These are phyloP conservation scores for Leptobrachium ailaonicum DNA, from an alignment of 2,113 vertebrate genomes.

Conservation along the genomic window DNA sequence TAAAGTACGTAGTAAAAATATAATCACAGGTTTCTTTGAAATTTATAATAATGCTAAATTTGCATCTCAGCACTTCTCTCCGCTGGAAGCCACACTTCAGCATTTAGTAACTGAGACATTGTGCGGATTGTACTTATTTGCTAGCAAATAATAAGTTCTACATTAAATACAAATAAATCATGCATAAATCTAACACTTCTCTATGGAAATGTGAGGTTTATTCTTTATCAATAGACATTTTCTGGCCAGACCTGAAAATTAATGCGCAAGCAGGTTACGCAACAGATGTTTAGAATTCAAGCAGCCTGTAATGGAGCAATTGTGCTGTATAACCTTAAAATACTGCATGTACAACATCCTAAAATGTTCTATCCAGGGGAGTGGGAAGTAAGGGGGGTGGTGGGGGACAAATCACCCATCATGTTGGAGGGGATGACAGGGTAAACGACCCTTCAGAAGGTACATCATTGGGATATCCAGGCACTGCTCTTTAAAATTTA, in stretches of 20 bases:
- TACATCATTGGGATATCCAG: no score
- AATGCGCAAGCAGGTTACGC: not conserved
- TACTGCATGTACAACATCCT: no score
- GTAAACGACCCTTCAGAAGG: no score
- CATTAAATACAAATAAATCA: not conserved
- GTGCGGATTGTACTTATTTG: not conserved
- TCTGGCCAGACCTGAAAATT: constrained; percentile 1
- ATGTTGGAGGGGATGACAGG: no score
- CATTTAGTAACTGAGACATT: not conserved
- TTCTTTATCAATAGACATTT: constrained; percentile 4
- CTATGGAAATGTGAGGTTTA: not conserved
- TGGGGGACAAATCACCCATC: no score
- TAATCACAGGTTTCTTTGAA: constrained; percentile 1
- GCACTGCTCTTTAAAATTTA: no score
- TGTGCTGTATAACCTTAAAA: no score
- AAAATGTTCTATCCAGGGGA: no score
- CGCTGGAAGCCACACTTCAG: constrained; percentile 4
- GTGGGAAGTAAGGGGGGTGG: no score
- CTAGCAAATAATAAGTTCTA: not conserved
- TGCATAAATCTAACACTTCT: not conserved
- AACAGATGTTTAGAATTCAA: constrained; percentile 11
- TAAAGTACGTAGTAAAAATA: not conserved
- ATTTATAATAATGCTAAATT: constrained; percentile 4
- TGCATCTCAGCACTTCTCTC: not conserved
- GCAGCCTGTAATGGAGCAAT: not conserved